Percentiles rank a stretch among this genome's conserved stretches.
Evolutionary conservation across 2,888 invertebrate species (phyloP).

Genomic region (Pammene fasciana): DNA sequence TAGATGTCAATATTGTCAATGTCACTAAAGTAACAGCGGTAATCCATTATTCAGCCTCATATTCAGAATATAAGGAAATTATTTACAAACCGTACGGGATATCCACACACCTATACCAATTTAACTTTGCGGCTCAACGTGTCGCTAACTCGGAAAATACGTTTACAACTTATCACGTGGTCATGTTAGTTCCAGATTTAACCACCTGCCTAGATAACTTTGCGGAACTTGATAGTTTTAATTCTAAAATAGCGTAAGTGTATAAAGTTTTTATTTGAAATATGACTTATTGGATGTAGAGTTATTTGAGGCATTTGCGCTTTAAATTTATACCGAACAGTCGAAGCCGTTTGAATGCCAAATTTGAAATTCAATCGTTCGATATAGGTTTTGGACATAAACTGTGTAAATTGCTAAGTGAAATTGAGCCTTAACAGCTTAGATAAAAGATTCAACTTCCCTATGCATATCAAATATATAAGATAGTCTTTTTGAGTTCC

Average conservation of each 20-base stretch:
- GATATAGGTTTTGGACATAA: not conserved
- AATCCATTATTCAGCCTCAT: conserved; percentile 5
- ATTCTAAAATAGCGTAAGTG: not conserved
- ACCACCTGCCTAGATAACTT: conserved; percentile 5
- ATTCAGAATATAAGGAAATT: conserved; percentile 15
- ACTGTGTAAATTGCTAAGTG: not conserved
- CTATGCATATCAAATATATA: not conserved
- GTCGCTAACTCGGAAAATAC: not conserved
- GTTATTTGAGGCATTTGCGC: conserved; percentile 14
- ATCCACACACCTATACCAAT: conserved; percentile 1
- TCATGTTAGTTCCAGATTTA: conserved; percentile 9
- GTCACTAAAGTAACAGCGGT: not conserved
- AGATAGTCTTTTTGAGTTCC: not conserved
- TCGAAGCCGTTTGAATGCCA: conserved; percentile 24
- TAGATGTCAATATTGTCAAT: conserved; percentile 12
- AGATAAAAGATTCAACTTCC: not conserved
- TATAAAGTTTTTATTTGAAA: not conserved
- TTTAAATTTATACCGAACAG: conserved; percentile 30
- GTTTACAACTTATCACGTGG: not conserved
- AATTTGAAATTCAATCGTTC: conserved; percentile 39
- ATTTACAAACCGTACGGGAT: conserved; percentile 16
- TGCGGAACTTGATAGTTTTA: not conserved
- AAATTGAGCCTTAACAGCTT: not conserved
- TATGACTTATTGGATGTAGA: not conserved
- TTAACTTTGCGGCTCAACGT: not conserved